Percentiles rank a stretch among this genome's conserved stretches.
phyloP scores from a whole-genome alignment of 2,888 invertebrate genomes.

The Biston stratarius region DNA sequence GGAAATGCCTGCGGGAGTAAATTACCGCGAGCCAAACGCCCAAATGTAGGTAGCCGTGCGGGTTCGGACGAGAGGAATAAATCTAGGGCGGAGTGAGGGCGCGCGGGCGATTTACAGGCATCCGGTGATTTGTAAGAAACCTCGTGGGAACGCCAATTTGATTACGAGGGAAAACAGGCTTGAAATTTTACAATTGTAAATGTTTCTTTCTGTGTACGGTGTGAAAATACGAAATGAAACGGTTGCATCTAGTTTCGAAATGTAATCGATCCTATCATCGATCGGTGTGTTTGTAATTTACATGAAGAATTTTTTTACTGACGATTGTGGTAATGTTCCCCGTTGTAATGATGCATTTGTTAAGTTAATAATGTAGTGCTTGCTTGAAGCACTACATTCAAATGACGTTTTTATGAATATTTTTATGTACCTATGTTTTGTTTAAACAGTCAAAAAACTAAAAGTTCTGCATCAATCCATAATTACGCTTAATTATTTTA shows the following conservation, averaged over 20 bases:
- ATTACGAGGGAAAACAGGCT: conserved; percentile 65
- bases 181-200: conserved; percentile 64
- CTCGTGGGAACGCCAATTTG: conserved; percentile 69
- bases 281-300: too few species aligned
- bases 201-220: conserved; percentile 36
- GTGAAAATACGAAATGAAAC: not conserved
- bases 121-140: conserved; percentile 78
- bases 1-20: conserved; percentile 74
- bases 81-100: conserved; percentile 59
- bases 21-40: conserved; percentile 70
- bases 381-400: too few species aligned
- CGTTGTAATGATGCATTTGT: too few species aligned
- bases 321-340: too few species aligned
- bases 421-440: too few species aligned
- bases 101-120: conserved; percentile 74
- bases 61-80: conserved; percentile 66
- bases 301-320: too few species aligned
- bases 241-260: not conserved
- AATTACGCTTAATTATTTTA: too few species aligned
- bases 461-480: too few species aligned
- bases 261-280: too few species aligned
- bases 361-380: too few species aligned
- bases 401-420: too few species aligned
- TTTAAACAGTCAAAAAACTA: too few species aligned
- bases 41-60: conserved; percentile 50